Evolutionary conservation across 2,113 vertebrate genomes (phyloP).

Genomic region (Onychostruthus taczanowskii): DNA sequence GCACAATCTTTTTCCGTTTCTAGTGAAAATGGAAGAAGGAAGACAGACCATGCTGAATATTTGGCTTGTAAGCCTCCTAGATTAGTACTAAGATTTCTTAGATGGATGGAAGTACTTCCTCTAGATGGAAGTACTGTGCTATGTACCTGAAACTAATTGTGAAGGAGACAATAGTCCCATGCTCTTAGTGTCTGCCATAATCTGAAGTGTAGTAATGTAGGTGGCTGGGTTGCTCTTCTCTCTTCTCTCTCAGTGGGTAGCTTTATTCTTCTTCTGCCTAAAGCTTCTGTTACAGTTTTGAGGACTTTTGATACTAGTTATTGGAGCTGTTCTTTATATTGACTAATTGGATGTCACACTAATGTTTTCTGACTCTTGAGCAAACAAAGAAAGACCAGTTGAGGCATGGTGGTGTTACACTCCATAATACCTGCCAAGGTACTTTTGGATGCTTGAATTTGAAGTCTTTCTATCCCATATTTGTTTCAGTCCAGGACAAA

Average conservation of each 20-base stretch:
- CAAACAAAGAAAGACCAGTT: slow-evolving; percentile 10
- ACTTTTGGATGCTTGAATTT: slow-evolving; percentile 29
- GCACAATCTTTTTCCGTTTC: slow-evolving; percentile 64
- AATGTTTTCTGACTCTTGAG: slow-evolving; percentile 36
- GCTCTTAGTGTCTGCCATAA: slow-evolving; percentile 43
- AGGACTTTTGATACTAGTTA: slow-evolving; percentile 50
- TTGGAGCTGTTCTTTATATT: slow-evolving; percentile 49
- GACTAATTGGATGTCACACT: slow-evolving; percentile 59
- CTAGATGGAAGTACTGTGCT: slow-evolving; percentile 28
- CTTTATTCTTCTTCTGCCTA: slow-evolving; percentile 71
- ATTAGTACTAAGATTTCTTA: slow-evolving; percentile 52
- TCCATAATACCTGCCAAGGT: slow-evolving; percentile 35
- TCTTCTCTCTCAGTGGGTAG: slow-evolving; percentile 26
- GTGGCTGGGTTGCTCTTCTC: slow-evolving; percentile 32
- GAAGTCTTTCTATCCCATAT: slow-evolving; percentile 39
- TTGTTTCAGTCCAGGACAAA: slow-evolving; percentile 52
- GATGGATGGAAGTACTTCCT: slow-evolving; percentile 9
- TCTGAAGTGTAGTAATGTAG: slow-evolving; percentile 51
- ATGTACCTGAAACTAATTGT: slow-evolving; percentile 45
- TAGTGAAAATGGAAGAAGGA: slow-evolving; percentile 58
- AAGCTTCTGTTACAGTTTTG: slow-evolving; percentile 57
- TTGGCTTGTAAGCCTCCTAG: slow-evolving; percentile 60
- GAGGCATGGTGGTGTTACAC: slow-evolving; percentile 16
- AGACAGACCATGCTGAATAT: slow-evolving; percentile 42
- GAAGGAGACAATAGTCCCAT: slow-evolving; percentile 17